Evolutionary conservation across 2,797 vertebrate genomes (phyloP), one percentile per base, ranked within the genome.

Genomic region (Cottoperca gobio): DNA sequence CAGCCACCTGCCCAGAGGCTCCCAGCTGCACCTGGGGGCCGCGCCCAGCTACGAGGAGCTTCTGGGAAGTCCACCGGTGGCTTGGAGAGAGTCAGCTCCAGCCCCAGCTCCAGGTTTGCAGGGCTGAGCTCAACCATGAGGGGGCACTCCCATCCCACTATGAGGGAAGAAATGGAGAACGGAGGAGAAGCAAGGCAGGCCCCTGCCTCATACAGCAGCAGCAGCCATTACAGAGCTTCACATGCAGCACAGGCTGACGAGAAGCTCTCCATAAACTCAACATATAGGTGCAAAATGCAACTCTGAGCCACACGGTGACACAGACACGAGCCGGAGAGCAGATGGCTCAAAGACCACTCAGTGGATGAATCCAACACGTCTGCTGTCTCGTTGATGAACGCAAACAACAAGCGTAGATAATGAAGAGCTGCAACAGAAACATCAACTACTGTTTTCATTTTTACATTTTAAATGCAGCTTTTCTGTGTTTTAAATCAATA

Each of bases 121-220:
- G 88, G 88, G 86, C 90, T 91, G 81, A 89, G 86, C 87, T 91
- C 89, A 88, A 90, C 94, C 95, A 95, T 94, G 84, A 94, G 95
- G 93, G 93, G 95, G 95, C 92, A 93, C 92, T 94, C 88, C 92
- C 91, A 92, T 87, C 83, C 91, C 91, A 95, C 90, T 86, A 72
- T 92, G 89, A 83, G 88, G 78, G 79, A 90, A 88, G 89, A 88
- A 89, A 50, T 76, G 78, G 87, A 84, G 83, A 85, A 87, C 86
- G 76, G 86, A 87, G 85, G 82, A 86, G 83, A 87, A 84, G 91
- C 87, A 63, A 82, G 85, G 83, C 85, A 92, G 82, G 86, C 83
- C 92, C 86, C 86, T 83, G 89, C 85, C 89, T 94, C 85, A 80
- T 81, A 88, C 85, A 87, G 82, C 82, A 85, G 76, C 73, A 89